Evolutionary conservation across 2,113 vertebrate genomes (phyloP), one percentile per base, ranked within the genome.

Genomic region (Scomber japonicus): DNA sequence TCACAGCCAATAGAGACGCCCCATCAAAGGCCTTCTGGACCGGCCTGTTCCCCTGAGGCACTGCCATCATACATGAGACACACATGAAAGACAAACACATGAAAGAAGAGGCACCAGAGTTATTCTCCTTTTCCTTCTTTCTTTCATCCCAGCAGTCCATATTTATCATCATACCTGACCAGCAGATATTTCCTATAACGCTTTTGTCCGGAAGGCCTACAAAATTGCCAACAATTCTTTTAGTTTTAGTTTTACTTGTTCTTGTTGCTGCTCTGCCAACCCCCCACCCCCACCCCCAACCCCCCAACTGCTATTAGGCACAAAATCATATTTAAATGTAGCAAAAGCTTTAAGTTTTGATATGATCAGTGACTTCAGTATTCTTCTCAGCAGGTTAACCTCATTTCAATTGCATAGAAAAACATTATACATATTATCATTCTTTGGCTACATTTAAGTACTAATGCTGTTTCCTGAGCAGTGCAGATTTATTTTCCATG

Each of bases 1-100:
- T 90, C 91, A 85, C 82, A 87, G 82, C 71, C 70, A 71, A 67
- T 44, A 50, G 69, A 83, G 84, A 85, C 68, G 83, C 76, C 75
- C 88, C 89, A 91, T 93, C 90, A 93, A 91, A 93, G 86, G 72
- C 83, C 87, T 80, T 82, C 85, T 84, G 82, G 87, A 84, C 82
- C 63, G 66, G 70, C 53, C 80, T 81, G 70, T 73, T 87, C 81
- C 81, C 86, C 70, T 55, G 84, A 77, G 85, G 73, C 68, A 65
- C n/a, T 24, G 78, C 77, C 67, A 30, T 90, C 83, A 80, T 92
- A 81, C 70, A 85, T 71, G 85, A 88, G 75, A 82, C 84, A 82
- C 83, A 91, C 89, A 27, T 27, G 24, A 27, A 27, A 27, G 24
- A 27, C 81, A 90, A 92, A 92, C 88, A 83, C 84, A 91, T 81